Percentiles rank a stretch among this genome's conserved stretches.
Evolutionary conservation across 2,888 invertebrate genomes (phyloP).

Genomic region (Selenia dentaria): DNA sequence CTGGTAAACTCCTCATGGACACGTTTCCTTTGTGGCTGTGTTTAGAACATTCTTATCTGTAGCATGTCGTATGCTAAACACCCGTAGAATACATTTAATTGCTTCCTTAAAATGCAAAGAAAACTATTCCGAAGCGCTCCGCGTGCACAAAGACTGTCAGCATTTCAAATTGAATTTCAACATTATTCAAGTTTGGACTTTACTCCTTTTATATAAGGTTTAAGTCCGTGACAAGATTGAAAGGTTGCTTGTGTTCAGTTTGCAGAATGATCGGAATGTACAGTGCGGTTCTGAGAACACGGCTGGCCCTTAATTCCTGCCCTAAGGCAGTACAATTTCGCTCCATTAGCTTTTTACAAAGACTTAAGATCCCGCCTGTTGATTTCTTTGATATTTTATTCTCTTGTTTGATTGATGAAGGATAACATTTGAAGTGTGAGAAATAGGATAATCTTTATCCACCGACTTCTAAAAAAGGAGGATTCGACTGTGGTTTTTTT

Average conservation of each 20-base stretch:
- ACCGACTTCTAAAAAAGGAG: no score
- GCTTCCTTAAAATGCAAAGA: conserved; percentile 55
- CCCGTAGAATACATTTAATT: conserved; percentile 36
- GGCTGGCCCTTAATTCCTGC: conserved; percentile 47
- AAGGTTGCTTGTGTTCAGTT: conserved; percentile 36
- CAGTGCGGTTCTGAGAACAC: conserved; percentile 56
- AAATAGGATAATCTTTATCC: conserved; percentile 1
- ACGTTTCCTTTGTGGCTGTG: conserved; percentile 8
- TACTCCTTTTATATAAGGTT: conserved; percentile 18
- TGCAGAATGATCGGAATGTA: conserved; percentile 57
- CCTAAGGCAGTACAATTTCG: conserved; percentile 46
- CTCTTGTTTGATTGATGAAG: conserved; percentile 16
- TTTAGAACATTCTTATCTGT: conserved; percentile 18
- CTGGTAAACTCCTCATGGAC: no score
- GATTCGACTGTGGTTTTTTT: no score
- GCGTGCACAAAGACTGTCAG: conserved; percentile 32
- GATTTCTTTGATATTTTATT: conserved; percentile 37
- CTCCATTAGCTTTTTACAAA: conserved; percentile 52
- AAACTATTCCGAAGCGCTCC: conserved; percentile 48
- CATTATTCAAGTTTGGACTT: conserved; percentile 5
- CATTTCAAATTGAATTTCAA: conserved; percentile 3
- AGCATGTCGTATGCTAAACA: conserved; percentile 31
- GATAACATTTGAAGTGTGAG: conserved; percentile 2
- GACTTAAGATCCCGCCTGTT: conserved; percentile 37
- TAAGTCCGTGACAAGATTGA: neutral